Evolutionary conservation across 2,113 vertebrate species (phyloP), one percentile per base, ranked within the genome.

Genomic region (Cyanistes caeruleus): DNA sequence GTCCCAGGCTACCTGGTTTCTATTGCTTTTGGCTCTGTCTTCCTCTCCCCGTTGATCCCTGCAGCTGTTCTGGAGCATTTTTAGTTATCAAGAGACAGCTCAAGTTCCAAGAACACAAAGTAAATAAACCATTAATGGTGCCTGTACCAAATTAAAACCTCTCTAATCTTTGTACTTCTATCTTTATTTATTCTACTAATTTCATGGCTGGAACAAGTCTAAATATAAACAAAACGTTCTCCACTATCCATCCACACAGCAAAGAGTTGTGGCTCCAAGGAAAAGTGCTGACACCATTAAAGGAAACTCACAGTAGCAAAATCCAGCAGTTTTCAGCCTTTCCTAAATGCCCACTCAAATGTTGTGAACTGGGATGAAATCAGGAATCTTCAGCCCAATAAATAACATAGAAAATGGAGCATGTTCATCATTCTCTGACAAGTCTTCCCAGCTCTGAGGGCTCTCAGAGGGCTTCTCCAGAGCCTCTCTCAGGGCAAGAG

Each of bases 141-240:
- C 51, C 80, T 65, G 83, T 58, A 89, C 43, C 33, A 82, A 95
- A 87, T 85, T 78, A 84, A 93, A 85, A 35, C 90, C 41, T 93
- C 69, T 94, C 74, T 87, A 90, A 92, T 95, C 85, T 97, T 80
- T 95, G 62, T 91, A 10, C 43, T 91, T 89, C 85, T 74, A 93
- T 93, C 60, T 95, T 95, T 94, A 96, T 95, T 96, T 95, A 95
- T 91, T 93, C 58, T 81, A 35, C 43, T 92, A 69, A 93, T 95
- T 95, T 96, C 39, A 37, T 92, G 53, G 27, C 85, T 97, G 67
- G 76, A 96, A 95, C 43, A 90, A 94, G 41, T 90, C 74, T 95
- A 89, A 94, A 87, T 91, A 92, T 72, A 96, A 97, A 88, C 74
- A 85, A 90, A 89, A 56, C 27, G 3, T 91, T 52, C 56, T 79